Conservation (phyloP, 2,888 invertebrate species). For the Poecilus cupreus region DNA sequence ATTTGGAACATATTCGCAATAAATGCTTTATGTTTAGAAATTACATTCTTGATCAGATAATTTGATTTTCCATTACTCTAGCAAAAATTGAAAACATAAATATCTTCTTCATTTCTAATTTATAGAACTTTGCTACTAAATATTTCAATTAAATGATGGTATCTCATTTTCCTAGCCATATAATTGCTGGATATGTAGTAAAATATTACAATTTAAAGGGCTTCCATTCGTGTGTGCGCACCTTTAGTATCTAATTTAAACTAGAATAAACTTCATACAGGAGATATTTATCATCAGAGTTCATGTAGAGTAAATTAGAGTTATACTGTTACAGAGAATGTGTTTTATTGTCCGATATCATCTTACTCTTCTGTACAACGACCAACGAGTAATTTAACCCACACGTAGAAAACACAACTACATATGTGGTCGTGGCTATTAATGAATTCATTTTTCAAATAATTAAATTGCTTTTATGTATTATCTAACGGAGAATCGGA, state of each 20-base stretch:
- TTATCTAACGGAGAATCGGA: slow-evolving; percentile 5
- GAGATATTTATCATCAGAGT: slow-evolving; percentile 29
- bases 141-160: not conserved
- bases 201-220: slow-evolving; percentile 21
- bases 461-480: not conserved
- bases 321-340: slow-evolving; percentile 13
- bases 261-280: slow-evolving; percentile 5
- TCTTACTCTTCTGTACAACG: not conserved
- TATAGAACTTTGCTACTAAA: not conserved
- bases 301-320: slow-evolving; percentile 27
- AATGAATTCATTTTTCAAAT: slow-evolving; percentile 41
- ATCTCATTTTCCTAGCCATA: not conserved
- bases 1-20: too few relatives aligned
- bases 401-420: slow-evolving; percentile 4
- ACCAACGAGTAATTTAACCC: not conserved
- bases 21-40: too few relatives aligned
- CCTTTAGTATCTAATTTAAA: slow-evolving; percentile 9
- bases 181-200: not conserved
- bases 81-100: too few relatives aligned
- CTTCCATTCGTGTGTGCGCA: not conserved
- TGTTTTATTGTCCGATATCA: slow-evolving; percentile 41
- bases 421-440: not conserved
- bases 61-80: too few relatives aligned
- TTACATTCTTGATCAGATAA: too few relatives aligned
- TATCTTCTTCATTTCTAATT: not conserved